A percentile compares a stretch with the other conserved stretches of the same genome.
These are phyloP conservation scores for Drosophila longiperda DNA, from an alignment of 2,888 invertebrate species.

Conservation along the genomic window DNA sequence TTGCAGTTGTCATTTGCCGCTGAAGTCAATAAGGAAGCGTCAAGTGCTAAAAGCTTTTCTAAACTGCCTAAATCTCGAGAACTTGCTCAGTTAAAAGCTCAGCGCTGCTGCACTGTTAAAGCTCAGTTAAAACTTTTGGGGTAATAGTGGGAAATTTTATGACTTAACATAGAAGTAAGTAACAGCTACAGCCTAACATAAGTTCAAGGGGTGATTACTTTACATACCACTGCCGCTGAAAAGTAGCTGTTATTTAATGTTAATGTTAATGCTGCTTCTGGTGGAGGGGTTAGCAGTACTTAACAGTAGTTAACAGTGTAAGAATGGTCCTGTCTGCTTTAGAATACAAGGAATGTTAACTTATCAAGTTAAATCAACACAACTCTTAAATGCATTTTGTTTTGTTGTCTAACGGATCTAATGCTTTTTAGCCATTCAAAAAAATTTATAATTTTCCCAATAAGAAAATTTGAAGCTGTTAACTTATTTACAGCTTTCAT, in stretches of 20 bases:
- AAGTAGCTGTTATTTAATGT: not conserved
- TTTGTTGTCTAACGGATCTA: not conserved
- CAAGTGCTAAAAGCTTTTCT: constrained; percentile 33
- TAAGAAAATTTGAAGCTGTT: not conserved
- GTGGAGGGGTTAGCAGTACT: not conserved
- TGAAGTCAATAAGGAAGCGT: constrained; percentile 57
- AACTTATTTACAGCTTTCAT: not conserved
- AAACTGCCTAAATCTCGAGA: constrained; percentile 5
- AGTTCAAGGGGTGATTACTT: constrained; percentile 16
- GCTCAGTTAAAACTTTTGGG: constrained; percentile 31
- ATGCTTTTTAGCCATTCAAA: not conserved
- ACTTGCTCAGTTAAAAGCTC: constrained; percentile 27
- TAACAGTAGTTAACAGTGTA: not conserved
- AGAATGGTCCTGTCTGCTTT: constrained; percentile 2
- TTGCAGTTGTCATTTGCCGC: constrained; percentile 40
- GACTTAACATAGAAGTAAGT: constrained; percentile 4
- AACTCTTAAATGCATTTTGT: not conserved
- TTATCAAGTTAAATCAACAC: not conserved
- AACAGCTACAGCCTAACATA: constrained; percentile 2
- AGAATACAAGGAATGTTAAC: not conserved
- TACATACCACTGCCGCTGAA: constrained; percentile 9
- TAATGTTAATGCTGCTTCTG: constrained; percentile 9
- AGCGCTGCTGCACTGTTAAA: constrained; percentile 9
- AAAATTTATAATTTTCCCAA: too few relatives aligned
- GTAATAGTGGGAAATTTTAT: constrained; percentile 52